Evolutionary conservation across 2,113 vertebrate genomes (phyloP), one percentile per base, ranked within the genome.

Genomic region (Sterna hirundo): DNA sequence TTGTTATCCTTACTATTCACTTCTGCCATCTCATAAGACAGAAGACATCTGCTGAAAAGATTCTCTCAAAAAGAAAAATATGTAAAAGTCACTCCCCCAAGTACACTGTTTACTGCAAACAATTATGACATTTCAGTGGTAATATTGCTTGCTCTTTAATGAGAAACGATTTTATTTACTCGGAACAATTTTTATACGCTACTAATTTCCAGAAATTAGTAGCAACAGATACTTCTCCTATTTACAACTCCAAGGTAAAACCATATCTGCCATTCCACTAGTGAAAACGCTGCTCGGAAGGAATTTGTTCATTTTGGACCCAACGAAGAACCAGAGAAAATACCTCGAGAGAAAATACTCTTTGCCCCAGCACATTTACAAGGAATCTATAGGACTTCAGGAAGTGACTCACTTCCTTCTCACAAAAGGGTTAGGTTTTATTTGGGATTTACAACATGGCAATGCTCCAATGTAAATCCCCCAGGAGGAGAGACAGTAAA

Each of bases 251-350:
- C 23, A 75, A 79, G 23, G 52, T 25, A 71, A 40, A 93, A 26
- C 5, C 0, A 0, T 7, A 69, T 26, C 27, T 66, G 27, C 16
- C 18, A 58, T 18, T 64, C 58, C 40, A 93, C 3, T 44, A 52
- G 20, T 6, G 16, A 38, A 88, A 83, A 91, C 2, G 4, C 25
- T 62, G 77, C 51, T 86, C 21, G 21, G 62, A 72, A 92, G 14
- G 29, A 76, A 52, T 52, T n/a, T 60, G n/a, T 13, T 75, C 49
- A 38, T 82, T 87, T 26, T 44, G 26, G 51, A 82, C 51, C 23
- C 54, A 61, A 80, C 15, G 62, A 62, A 88, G 32, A 76, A 65
- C 3, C 15, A 69, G 29, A 64, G 47, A 69, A 84, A 66, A 70
- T 11, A 61, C 3, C 30, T 34, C 21, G 22, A 74, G 8, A 62